Conservation (phyloP, 2,888 invertebrate species). For the Drosophila seclusa region DNA sequence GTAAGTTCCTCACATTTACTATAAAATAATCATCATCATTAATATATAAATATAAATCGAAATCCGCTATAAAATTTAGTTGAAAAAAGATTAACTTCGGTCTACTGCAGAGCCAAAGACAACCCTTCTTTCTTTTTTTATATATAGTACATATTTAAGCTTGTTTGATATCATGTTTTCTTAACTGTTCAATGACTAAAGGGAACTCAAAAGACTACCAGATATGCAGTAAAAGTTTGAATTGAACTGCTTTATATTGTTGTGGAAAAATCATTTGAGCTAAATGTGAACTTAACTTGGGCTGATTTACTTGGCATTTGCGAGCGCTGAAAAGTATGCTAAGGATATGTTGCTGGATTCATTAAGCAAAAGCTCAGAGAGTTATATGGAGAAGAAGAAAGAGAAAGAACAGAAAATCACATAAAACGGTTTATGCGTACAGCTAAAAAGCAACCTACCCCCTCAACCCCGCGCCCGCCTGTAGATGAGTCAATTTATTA, state of each 20-base stretch:
- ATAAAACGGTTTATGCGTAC: slow-evolving; percentile 67
- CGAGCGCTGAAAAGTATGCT: slow-evolving; percentile 48
- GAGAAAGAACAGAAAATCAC: slow-evolving; percentile 21
- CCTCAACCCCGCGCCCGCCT: background rate
- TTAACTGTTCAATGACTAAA: background rate
- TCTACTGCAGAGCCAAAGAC: background rate
- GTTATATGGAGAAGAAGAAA: slow-evolving; percentile 6
- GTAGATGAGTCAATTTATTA: slow-evolving; percentile 63
- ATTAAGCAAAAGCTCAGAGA: slow-evolving; percentile 56
- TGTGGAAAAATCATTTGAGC: background rate
- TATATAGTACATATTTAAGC: background rate
- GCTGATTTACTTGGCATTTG: slow-evolving; percentile 11
- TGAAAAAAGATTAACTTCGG: background rate
- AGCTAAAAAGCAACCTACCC: slow-evolving; percentile 6
- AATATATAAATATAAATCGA: background rate
- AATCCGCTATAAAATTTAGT: background rate
- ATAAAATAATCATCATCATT: background rate
- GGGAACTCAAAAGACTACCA: background rate
- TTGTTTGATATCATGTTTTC: background rate
- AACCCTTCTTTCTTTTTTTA: background rate
- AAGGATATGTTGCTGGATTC: slow-evolving; percentile 58
- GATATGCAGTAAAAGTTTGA: background rate
- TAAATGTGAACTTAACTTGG: background rate
- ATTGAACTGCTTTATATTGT: background rate
- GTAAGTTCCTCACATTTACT: background rate